A percentile compares a stretch with the other conserved stretches of the same genome.
Evolutionary conservation across 30 jellyfish, hydroid and myxozoan species (phyloP).

Genomic region (Cassiopea andromeda): DNA sequence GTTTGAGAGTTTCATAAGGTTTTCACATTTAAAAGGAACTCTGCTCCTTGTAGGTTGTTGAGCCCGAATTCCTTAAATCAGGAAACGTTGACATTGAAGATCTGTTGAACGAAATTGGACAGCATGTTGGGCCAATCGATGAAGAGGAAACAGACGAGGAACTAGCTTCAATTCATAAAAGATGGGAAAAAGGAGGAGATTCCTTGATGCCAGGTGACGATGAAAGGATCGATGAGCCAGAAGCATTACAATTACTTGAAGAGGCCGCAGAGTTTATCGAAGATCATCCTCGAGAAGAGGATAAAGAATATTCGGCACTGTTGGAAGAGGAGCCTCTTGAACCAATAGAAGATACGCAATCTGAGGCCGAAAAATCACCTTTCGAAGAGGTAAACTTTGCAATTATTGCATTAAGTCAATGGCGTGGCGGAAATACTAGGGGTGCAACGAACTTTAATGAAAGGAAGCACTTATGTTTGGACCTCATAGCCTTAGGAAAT

Average conservation of each 20-base stretch:
- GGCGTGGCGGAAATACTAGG: no score
- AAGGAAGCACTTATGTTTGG: no score
- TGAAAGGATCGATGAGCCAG: constrained; percentile 54
- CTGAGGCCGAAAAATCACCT: neutral
- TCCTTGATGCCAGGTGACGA: constrained; percentile 36
- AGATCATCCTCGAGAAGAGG: constrained; percentile 39
- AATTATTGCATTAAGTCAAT: neutral
- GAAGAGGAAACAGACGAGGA: constrained; percentile 75
- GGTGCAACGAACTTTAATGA: no score
- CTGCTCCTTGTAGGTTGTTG: constrained; percentile 49
- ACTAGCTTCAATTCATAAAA: constrained; percentile 39
- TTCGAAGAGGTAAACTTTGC: constrained; percentile 7
- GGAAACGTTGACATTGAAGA: constrained; percentile 80
- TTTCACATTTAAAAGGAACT: neutral
- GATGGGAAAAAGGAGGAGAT: constrained; percentile 62
- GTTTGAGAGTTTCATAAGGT: neutral
- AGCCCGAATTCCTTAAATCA: constrained; percentile 68
- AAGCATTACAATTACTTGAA: constrained; percentile 37
- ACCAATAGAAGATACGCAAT: neutral
- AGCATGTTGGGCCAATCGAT: constrained; percentile 73
- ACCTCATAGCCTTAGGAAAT: no score
- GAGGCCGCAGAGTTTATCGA: constrained; percentile 24
- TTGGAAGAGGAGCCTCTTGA: constrained; percentile 17
- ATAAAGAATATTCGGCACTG: no score
- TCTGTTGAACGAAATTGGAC: constrained; percentile 73